Evolutionary conservation across 2,797 vertebrate genomes (phyloP).

Genomic region (Chrysolophus pictus): DNA sequence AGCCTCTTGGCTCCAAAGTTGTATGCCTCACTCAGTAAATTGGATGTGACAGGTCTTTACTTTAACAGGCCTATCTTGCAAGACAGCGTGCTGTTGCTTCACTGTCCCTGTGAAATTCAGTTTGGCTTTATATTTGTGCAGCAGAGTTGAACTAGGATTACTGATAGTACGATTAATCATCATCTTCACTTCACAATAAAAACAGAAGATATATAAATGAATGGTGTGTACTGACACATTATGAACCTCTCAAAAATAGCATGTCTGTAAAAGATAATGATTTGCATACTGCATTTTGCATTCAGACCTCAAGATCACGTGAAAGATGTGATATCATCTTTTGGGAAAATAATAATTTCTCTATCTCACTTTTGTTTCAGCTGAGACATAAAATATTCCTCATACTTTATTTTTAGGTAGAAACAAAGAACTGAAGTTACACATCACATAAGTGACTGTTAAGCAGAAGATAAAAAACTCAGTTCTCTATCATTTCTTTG

Average conservation of each 20-base stretch:
- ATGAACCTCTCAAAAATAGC: background rate
- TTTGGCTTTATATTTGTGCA: background rate
- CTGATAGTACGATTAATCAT: background rate
- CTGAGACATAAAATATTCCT: background rate
- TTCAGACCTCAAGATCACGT: background rate
- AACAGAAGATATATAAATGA: background rate
- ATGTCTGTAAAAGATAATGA: background rate
- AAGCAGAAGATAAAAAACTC: background rate
- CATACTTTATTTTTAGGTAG: background rate
- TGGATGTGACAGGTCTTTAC: constrained; percentile 15
- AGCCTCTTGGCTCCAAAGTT: background rate
- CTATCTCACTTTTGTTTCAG: background rate
- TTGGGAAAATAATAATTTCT: background rate
- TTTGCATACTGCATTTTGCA: background rate
- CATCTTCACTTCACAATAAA: background rate
- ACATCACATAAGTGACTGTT: background rate
- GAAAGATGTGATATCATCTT: background rate
- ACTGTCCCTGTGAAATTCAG: background rate
- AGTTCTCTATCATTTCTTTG: background rate
- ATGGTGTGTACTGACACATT: background rate
- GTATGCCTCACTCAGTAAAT: background rate
- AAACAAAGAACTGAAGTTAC: background rate
- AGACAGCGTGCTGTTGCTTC: background rate
- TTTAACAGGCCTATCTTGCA: background rate
- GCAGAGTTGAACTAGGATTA: background rate